Conservation (phyloP, 2,797 vertebrate species). For the Microctenopoma steveboyesi region DNA sequence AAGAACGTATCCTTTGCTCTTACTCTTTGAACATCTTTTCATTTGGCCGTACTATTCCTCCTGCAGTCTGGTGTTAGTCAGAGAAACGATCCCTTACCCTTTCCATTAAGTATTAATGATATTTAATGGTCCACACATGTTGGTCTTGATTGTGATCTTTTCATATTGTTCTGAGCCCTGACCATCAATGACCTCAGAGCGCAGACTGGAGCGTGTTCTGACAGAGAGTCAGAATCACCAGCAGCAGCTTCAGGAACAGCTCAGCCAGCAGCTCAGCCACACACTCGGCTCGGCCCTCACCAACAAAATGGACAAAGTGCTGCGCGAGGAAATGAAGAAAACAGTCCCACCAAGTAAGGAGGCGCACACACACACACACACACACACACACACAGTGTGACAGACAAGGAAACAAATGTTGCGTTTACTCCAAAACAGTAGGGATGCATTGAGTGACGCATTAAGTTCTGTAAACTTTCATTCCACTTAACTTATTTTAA, state of each 20-base stretch:
- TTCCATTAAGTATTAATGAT: no score
- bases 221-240: slow-evolving; percentile 88
- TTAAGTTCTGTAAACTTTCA: no score
- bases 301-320: slow-evolving; percentile 90
- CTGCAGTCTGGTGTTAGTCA: no score
- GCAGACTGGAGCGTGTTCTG: slow-evolving; percentile 87
- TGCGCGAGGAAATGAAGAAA: slow-evolving; percentile 97
- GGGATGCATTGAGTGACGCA: no score
- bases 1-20: slow-evolving; percentile 93
- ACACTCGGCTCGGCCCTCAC: slow-evolving; percentile 87
- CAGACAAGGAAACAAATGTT: no score
- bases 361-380: neutral
- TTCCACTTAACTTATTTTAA: no score
- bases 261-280: slow-evolving; percentile 92
- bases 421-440: neutral
- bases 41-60: no score
- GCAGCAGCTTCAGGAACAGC: slow-evolving; percentile 92
- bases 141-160: neutral
- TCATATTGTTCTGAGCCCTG: slow-evolving; percentile 62
- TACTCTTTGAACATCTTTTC: neutral
- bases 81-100: no score
- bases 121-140: rapidly evolving
- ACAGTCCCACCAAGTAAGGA: slow-evolving; percentile 91
- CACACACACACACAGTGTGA: neutral
- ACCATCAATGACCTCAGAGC: slow-evolving; percentile 86